These are phyloP conservation scores for Sinopyrophorus schimmeli DNA, from an alignment of 2,888 invertebrate species.

Conservation along the genomic window DNA sequence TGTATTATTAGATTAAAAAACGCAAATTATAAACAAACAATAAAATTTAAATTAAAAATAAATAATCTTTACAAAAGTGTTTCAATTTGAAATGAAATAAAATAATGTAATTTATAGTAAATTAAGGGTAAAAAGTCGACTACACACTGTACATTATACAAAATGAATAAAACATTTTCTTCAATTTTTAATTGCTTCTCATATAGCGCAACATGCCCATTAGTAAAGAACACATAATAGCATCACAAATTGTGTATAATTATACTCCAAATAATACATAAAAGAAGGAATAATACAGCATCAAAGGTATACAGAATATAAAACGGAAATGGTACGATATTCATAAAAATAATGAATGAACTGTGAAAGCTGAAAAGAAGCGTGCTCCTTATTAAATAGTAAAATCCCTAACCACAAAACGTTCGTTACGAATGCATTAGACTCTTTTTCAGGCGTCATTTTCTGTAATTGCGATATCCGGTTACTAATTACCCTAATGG, in stretches of 20 bases:
- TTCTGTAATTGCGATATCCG: constrained; percentile 46
- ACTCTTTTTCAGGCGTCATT: constrained; percentile 42
- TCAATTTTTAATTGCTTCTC: constrained; percentile 31
- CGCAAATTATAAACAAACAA: too few species aligned
- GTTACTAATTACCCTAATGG: constrained; percentile 51
- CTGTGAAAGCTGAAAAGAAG: constrained; percentile 29
- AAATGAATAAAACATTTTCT: constrained; percentile 24
- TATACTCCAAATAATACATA: constrained; percentile 31
- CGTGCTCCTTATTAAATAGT: constrained; percentile 36
- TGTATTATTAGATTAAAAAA: too few species aligned
- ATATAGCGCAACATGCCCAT: constrained; percentile 28
- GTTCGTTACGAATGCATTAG: constrained; percentile 38
- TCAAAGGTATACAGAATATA: constrained; percentile 28
- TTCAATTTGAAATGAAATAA: constrained; percentile 1
- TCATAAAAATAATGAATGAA: constrained; percentile 33
- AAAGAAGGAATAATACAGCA: constrained; percentile 31
- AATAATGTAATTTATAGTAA: constrained; percentile 14
- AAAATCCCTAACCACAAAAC: constrained; percentile 33
- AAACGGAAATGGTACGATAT: constrained; percentile 30
- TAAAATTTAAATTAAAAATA: too few species aligned
- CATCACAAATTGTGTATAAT: constrained; percentile 33
- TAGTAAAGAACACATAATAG: constrained; percentile 31
- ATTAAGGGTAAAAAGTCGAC: constrained; percentile 16
- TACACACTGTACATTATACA: constrained; percentile 13
- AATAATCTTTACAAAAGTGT: not conserved